Evolutionary conservation across 2,888 invertebrate species (phyloP), one percentile per base, ranked within the genome.

Genomic region (Pyrrhia umbra): DNA sequence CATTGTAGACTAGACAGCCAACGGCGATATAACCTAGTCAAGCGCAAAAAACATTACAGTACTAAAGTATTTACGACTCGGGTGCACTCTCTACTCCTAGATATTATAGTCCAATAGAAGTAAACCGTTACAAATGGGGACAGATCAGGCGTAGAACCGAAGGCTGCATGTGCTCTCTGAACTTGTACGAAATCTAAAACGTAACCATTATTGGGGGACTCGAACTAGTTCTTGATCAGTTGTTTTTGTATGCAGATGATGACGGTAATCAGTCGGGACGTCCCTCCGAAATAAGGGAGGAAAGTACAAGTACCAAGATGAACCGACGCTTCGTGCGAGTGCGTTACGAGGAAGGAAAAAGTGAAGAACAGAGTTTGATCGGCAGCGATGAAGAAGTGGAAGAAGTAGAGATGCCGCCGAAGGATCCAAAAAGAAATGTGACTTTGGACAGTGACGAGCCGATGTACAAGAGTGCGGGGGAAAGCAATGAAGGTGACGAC

Each of bases 381-480:
- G 18, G 2, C 4, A 20, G 15, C 8, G 6, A 25, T 13, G 34
- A 30, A 9, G 16, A 21, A 2, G 18, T 30, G 1, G 9, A 16
- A 0, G 40, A 9, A 23, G 23, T 16, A 2, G 21, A 18, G n/a
- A 15, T 21, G 1, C 2, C 18, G 9, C 21, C 39, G 16, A 2
- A 13, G 16, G 13, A 18, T 40, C 50, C 21, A 37, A n/a, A 21
- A 1, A 45, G 37, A 51, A 37, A 20, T 6, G 16, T 49, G 37
- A 68, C 68, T 2, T n/a, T 67, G 20, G 68, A 68, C 18, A 68
- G 68, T 15, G 68, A 68, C 8, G 68, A 69, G 37, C 37, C 40
- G 6, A 13, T 2, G 0, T 16, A 10, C 15, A 13, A n/a, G 9
- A 30, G 13, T n/a, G 0, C 37, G 1, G 15, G 5, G 6, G 74